A percentile compares a stretch with the other conserved stretches of the same genome.
Evolutionary conservation across 1,140 invertebrate species (phyloP).

Genomic region (Bradysia coprophila): DNA sequence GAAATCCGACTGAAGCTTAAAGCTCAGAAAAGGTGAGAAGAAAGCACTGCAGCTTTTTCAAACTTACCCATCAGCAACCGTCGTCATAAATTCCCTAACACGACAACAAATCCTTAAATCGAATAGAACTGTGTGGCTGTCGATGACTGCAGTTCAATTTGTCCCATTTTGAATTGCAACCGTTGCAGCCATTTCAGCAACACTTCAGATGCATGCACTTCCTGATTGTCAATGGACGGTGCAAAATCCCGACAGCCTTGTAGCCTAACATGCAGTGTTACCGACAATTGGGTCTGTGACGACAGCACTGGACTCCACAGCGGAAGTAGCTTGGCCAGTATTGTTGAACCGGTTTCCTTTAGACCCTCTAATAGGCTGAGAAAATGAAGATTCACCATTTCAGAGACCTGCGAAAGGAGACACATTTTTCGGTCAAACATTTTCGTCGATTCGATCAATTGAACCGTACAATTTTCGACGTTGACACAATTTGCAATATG

Average conservation of each 20-base stretch:
- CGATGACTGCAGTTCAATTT: constrained; percentile 91
- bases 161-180: constrained; percentile 94
- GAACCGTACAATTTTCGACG: constrained; percentile 71
- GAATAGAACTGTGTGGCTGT: constrained; percentile 31
- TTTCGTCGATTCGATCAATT: constrained; percentile 10
- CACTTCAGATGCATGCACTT: constrained; percentile 15
- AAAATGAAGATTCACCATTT: constrained; percentile 96
- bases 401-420: constrained; percentile 51
- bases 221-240: constrained; percentile 27
- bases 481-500: constrained; percentile 80
- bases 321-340: constrained; percentile 70
- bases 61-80: too few species aligned
- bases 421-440: background rate
- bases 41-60: too few species aligned
- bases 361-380: constrained; percentile 87
- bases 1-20: too few species aligned
- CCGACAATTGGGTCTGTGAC: constrained; percentile 71
- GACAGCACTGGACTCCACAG: constrained; percentile 83
- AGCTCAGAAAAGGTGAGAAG: too few species aligned
- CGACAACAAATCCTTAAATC: too few species aligned
- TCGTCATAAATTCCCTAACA: too few species aligned
- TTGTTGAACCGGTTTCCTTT: constrained; percentile 85
- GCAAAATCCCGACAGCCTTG: constrained; percentile 70
- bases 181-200: constrained; percentile 78
- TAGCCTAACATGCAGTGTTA: constrained; percentile 74